Evolutionary conservation across 1,140 invertebrate species (phyloP), one percentile per base, ranked within the genome.

Genomic region (Globodera ellingtonae): DNA sequence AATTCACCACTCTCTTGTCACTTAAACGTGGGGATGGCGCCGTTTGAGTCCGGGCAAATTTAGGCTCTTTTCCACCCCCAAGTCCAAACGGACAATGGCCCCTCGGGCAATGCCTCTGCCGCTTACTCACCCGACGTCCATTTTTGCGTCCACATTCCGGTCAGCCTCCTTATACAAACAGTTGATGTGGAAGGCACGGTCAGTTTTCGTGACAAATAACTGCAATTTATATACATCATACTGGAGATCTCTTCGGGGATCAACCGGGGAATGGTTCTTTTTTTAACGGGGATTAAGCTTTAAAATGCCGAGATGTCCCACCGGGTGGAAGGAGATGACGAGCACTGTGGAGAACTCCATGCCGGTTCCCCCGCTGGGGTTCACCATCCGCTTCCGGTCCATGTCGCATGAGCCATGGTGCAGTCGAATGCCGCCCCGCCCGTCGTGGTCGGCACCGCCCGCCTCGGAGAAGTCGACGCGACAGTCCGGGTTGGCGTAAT

Each of bases 321-420:
- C 85, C 72, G 87, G 87, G 82, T 89, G 87, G 75, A 89, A 89
- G 70, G 81, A 83, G 70, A 89, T 88, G 18, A 89, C 85, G 4
- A 89, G 74, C 24, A 89, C 86, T 10, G 87, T 87, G 18, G 86
- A 88, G 52, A 89, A 89, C 80, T 86, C 84, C 87, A 89, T 89
- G 46, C 87, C 87, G 74, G 86, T 82, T 9, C 85, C 84, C 7
- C 73, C 52, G 47, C 84, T 79, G 82, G 80, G 65, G 78, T 47
- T 48, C 62, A 77, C 75, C 75, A 78, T 81, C 21, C 88, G 73
- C 71, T 89, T 87, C 74, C 87, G 46, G 52, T 89, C 85, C 87
- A 89, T 89, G 75, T 89, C 87, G 72, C 87, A 89, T 3, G 85
- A 84, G 8, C 87, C 87, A 73, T 89, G 87, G 76, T 85, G 85